These are phyloP conservation scores for Leptonema lineaticorne DNA, from an alignment of 1,140 invertebrate species.

Conservation along the genomic window DNA sequence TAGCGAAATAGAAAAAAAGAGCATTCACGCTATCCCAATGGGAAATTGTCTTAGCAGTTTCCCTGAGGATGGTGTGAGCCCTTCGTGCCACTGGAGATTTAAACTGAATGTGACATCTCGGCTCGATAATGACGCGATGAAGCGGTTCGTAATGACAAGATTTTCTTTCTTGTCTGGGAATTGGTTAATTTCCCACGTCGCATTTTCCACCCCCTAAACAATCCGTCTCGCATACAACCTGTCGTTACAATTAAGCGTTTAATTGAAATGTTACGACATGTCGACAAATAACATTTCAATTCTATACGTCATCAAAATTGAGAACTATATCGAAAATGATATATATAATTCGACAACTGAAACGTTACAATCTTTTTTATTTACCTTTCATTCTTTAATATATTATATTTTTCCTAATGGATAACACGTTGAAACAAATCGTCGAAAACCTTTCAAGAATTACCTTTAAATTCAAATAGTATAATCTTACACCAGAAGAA, in stretches of 20 bases:
- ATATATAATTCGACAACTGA: no score
- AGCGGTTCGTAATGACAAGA: conserved; percentile 17
- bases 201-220: background rate
- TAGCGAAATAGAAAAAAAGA: background rate
- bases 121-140: conserved; percentile 7
- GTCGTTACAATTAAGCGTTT: conserved; percentile 5
- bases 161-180: conserved; percentile 16
- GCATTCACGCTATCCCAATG: background rate
- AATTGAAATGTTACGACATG: background rate
- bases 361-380: no score
- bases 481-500: no score
- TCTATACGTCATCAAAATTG: no score
- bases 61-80: background rate
- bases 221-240: background rate
- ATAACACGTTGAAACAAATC: no score
- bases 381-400: no score
- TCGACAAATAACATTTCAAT: no score
- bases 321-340: no score
- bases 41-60: conserved; percentile 17
- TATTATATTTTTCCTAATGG: no score
- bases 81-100: conserved; percentile 1
- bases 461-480: no score
- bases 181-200: conserved; percentile 12
- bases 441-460: no score
- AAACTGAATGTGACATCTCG: conserved; percentile 12